These are phyloP conservation scores for Sorex maritimensis DNA, from an alignment of 2,797 vertebrate genomes.

Conservation along the genomic window DNA sequence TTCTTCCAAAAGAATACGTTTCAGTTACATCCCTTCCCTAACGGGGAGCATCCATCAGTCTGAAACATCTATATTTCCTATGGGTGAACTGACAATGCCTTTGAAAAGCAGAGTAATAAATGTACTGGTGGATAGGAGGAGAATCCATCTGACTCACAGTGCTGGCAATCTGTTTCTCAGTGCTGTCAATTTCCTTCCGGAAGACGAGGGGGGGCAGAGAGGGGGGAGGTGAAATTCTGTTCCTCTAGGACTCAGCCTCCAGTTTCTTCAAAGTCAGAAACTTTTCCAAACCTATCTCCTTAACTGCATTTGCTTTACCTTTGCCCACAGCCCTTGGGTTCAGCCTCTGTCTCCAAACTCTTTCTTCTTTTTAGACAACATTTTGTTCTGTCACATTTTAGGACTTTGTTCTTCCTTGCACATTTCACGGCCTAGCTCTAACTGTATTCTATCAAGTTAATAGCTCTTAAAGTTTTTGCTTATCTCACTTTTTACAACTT, in stretches of 20 bases:
- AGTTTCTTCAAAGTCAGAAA: not conserved
- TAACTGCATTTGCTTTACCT: not conserved
- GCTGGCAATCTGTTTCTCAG: not conserved
- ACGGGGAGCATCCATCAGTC: not conserved
- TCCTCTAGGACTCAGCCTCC: not conserved
- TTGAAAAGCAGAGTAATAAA: not conserved
- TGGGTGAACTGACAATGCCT: not conserved
- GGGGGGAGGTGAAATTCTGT: not conserved
- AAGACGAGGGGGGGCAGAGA: too few species aligned
- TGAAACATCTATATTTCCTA: not conserved
- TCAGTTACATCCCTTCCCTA: not conserved
- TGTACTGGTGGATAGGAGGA: not conserved
- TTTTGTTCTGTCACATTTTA: too few species aligned
- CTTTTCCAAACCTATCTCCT: not conserved
- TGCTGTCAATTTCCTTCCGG: too few species aligned
- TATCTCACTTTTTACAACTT: too few species aligned
- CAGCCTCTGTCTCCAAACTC: not conserved
- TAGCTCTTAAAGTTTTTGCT: too few species aligned
- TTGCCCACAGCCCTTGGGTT: not conserved
- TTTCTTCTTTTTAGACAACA: too few species aligned
- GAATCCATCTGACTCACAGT: not conserved
- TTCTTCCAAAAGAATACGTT: not conserved
- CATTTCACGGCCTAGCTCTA: too few species aligned
- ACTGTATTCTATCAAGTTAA: too few species aligned
- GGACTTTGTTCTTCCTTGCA: too few species aligned